Conservation (phyloP, 2,888 invertebrate species). For the Oeneis ivallda region DNA sequence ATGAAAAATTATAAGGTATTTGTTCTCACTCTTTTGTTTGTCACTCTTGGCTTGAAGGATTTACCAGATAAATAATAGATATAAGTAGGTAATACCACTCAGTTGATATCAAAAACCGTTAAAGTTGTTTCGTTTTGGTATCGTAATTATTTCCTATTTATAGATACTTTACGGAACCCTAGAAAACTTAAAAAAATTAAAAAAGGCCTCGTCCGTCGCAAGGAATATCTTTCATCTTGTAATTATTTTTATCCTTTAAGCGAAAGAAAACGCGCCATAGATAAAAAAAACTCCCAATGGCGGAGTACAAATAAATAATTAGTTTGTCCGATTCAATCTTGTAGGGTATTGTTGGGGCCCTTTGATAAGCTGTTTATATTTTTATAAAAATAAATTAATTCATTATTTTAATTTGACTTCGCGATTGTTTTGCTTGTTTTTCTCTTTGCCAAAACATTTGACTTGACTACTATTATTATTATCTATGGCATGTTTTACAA, state of each 20-base stretch:
- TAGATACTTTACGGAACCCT: neutral
- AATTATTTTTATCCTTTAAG: constrained; percentile 81
- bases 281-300: constrained; percentile 54
- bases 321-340: constrained; percentile 72
- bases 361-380: constrained; percentile 26
- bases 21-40: no score
- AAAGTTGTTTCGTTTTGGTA: neutral
- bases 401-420: neutral
- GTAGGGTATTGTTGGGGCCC: constrained; percentile 40
- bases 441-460: no score
- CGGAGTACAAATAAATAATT: constrained; percentile 56
- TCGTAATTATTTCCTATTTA: neutral
- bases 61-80: no score
- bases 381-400: constrained; percentile 16
- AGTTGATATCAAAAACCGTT: no score
- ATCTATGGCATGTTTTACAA: no score
- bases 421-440: neutral
- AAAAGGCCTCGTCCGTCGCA: constrained; percentile 45
- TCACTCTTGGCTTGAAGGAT: no score
- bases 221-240: constrained; percentile 73
- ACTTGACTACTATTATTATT: no score
- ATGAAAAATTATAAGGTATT: no score
- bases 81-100: no score
- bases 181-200: constrained; percentile 48
- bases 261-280: constrained; percentile 62